Evolutionary conservation across 2,113 vertebrate species (phyloP).

Genomic region (Sprattus sprattus): DNA sequence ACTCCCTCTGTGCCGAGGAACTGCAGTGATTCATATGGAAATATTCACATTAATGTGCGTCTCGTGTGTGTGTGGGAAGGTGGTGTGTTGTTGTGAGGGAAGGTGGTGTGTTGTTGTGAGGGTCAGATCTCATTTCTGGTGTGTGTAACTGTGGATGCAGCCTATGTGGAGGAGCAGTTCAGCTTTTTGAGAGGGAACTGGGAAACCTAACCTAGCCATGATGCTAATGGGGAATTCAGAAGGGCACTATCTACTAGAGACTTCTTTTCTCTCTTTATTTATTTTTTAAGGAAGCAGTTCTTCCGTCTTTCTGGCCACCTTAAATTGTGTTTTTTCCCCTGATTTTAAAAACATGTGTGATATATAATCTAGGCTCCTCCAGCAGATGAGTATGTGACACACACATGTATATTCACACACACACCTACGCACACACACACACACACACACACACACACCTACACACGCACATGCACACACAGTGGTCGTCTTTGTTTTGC

Average conservation of each 20-base stretch:
- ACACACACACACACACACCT: background rate
- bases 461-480: background rate
- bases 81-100: too few relatives aligned
- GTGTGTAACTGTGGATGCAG: too few relatives aligned
- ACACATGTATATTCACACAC: background rate
- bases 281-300: background rate
- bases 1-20: background rate
- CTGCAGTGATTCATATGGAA: background rate
- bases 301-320: background rate
- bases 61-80: background rate
- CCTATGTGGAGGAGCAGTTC: too few relatives aligned
- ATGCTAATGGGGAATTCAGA: too few relatives aligned
- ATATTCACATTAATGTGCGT: background rate
- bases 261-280: too few relatives aligned
- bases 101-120: background rate
- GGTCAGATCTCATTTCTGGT: background rate
- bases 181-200: too few relatives aligned
- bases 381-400: background rate
- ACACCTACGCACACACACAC: background rate
- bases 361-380: background rate
- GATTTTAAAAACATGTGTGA: too few relatives aligned
- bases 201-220: too few relatives aligned
- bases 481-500: background rate
- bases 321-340: background rate
- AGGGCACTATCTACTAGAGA: too few relatives aligned